Percentiles rank a stretch among this genome's conserved stretches.
phyloP scores from a whole-genome alignment of 2,797 vertebrate species.

The Borostomias antarcticus region DNA sequence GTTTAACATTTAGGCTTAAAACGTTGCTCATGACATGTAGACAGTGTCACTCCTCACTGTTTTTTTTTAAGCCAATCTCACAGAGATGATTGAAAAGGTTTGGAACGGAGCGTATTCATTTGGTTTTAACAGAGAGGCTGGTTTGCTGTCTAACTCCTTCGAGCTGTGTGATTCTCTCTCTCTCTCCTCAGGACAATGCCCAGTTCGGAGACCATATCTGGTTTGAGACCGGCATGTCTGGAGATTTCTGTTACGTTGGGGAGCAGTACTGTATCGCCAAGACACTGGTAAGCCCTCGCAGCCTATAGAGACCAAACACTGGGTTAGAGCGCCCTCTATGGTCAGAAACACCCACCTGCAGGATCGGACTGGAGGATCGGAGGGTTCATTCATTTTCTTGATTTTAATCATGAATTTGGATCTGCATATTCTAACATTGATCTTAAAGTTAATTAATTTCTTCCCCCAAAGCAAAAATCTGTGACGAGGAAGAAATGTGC shows the following conservation, averaged over 20 bases:
- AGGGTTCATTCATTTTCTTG: not conserved
- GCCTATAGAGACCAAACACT: not conserved
- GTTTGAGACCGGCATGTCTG: conserved; percentile 92
- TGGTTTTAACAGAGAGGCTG: no score
- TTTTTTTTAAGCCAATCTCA: no score
- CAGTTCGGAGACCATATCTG: conserved; percentile 94
- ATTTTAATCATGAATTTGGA: no score
- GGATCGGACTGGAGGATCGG: not conserved
- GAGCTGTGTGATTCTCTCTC: not conserved
- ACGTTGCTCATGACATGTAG: no score
- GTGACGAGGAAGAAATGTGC: conserved; percentile 91
- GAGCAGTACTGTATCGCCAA: conserved; percentile 93
- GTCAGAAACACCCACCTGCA: not conserved
- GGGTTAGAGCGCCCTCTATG: conserved; percentile 31
- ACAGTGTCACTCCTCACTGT: no score
- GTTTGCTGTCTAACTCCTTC: not conserved
- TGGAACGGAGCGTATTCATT: no score
- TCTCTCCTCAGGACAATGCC: conserved; percentile 84
- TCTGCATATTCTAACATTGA: no score
- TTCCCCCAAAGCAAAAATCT: conserved; percentile 86
- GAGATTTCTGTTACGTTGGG: conserved; percentile 96
- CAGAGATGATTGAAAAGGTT: no score
- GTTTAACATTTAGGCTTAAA: no score
- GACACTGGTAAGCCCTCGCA: conserved; percentile 82
- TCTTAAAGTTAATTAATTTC: no score